Evolutionary conservation across 2,797 vertebrate species (phyloP).

Genomic region (Malacoraja senta): DNA sequence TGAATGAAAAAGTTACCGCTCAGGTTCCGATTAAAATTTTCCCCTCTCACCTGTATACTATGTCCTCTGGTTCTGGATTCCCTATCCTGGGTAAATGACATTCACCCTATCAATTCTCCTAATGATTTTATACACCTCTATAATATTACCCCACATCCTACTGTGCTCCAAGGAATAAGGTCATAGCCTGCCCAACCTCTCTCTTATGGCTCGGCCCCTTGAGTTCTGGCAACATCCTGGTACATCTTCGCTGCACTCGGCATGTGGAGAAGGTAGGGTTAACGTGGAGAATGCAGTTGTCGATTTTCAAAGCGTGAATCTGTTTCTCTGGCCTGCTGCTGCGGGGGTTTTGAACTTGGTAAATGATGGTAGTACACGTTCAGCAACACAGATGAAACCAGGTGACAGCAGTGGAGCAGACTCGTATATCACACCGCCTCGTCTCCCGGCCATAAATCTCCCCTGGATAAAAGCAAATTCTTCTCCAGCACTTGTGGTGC

Average conservation of each 20-base stretch:
- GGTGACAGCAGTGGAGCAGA: background rate
- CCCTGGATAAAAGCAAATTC: background rate
- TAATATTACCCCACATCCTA: no score
- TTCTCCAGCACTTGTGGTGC: background rate
- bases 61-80: no score
- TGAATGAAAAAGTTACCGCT: no score
- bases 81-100: no score
- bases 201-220: no score
- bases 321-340: background rate
- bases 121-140: no score
- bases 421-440: background rate
- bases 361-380: background rate
- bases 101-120: no score
- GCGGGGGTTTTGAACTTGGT: background rate
- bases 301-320: background rate
- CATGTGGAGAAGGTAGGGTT: background rate
- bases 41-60: no score
- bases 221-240: no score
- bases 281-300: background rate
- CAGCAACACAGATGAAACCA: background rate
- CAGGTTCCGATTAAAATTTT: no score
- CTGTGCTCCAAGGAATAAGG: no score
- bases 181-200: no score
- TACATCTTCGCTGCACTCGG: background rate
- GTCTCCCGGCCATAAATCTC: background rate